Conservation (phyloP, 2,888 invertebrate genomes). For the Drosophila niveifrons region DNA sequence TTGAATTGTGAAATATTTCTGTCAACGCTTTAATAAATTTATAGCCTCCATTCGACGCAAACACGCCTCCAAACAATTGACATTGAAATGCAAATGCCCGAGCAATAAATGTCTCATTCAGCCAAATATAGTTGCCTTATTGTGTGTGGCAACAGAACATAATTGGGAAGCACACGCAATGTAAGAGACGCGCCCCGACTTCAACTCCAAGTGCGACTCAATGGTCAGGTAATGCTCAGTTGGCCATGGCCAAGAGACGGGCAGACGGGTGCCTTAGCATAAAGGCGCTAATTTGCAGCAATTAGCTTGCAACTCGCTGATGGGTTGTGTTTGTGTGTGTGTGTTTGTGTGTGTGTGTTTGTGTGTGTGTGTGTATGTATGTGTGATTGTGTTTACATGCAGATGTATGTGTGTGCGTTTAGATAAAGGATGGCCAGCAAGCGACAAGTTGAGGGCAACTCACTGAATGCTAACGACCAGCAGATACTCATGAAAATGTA, state of each 20-base stretch:
- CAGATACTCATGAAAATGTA: not conserved
- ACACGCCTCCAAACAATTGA: slow-evolving; percentile 6
- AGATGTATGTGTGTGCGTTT: not conserved
- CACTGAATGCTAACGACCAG: not conserved
- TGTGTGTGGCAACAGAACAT: slow-evolving; percentile 38
- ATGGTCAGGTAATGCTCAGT: slow-evolving; percentile 43
- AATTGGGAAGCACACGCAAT: slow-evolving; percentile 66
- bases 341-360: not conserved
- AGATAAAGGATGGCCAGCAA: slow-evolving; percentile 31
- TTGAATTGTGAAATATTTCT: slow-evolving; percentile 1
- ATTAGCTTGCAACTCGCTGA: slow-evolving; percentile 60
- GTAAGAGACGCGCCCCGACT: not conserved
- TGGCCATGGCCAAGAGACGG: slow-evolving; percentile 39
- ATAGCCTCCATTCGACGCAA: not conserved
- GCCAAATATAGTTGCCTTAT: slow-evolving; percentile 37
- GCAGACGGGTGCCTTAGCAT: slow-evolving; percentile 47
- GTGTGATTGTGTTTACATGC: not conserved
- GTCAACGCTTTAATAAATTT: not conserved
- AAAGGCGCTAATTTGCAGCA: slow-evolving; percentile 80
- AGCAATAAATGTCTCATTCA: slow-evolving; percentile 27
- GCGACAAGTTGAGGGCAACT: slow-evolving; percentile 15
- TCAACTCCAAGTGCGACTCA: slow-evolving; percentile 11
- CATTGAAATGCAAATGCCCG: slow-evolving; percentile 30
- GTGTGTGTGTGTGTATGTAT: not conserved
- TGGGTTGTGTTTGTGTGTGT: slow-evolving; percentile 9